These are phyloP conservation scores for Virgularia gustaviana DNA, from an alignment of 92 coral and sea anemone genomes.

Conservation along the genomic window DNA sequence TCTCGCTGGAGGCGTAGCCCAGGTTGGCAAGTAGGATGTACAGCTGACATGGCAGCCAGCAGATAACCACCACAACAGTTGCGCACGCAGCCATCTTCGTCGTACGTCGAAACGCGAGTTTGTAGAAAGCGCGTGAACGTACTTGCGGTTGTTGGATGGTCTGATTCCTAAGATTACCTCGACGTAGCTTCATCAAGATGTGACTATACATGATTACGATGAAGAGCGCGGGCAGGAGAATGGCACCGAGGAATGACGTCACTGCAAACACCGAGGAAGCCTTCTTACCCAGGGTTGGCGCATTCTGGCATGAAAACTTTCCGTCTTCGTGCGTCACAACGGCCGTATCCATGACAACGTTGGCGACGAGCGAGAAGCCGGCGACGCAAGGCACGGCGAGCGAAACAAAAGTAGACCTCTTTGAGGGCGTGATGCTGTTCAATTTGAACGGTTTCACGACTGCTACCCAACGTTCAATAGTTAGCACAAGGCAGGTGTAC, in stretches of 20 bases:
- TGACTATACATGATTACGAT: constrained; percentile 7
- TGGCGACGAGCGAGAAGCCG: constrained; percentile 16
- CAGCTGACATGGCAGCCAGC: constrained; percentile 35
- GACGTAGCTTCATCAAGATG: not conserved
- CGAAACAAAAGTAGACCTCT: not conserved
- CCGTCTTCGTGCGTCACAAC: not conserved
- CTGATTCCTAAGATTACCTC: not conserved
- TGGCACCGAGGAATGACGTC: constrained; percentile 9
- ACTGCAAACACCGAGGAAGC: not conserved
- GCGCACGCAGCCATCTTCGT: constrained; percentile 36
- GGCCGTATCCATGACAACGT: not conserved
- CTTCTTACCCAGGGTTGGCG: not conserved
- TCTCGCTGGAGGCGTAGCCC: constrained; percentile 21
- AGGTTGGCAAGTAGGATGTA: constrained; percentile 12
- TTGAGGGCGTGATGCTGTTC: not conserved
- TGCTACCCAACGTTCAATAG: constrained; percentile 18
- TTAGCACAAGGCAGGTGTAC: constrained; percentile 18
- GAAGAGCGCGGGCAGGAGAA: not conserved
- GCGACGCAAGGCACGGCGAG: constrained; percentile 19
- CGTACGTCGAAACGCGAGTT: constrained; percentile 14
- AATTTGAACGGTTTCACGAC: constrained; percentile 1
- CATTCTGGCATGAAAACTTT: not conserved
- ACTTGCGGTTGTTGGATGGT: not conserved
- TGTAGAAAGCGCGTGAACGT: constrained; percentile 8
- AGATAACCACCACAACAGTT: constrained; percentile 27